Percentiles rank a stretch among this genome's conserved stretches.
These are phyloP conservation scores for Dolichoris vasculosae DNA, from an alignment of 1,140 invertebrate species.

Conservation along the genomic window DNA sequence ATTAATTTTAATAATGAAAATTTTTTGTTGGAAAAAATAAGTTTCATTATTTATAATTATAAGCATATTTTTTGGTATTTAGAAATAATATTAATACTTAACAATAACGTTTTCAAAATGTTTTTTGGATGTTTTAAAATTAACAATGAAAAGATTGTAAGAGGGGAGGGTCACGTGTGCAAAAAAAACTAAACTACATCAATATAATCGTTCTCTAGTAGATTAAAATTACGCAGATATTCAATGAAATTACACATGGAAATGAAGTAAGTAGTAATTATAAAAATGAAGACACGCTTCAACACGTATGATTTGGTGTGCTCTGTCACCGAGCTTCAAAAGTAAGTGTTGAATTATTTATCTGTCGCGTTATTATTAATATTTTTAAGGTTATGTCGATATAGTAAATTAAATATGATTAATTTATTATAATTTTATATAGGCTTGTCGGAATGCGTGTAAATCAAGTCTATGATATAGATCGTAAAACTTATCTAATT, in stretches of 20 bases:
- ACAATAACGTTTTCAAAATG: background rate
- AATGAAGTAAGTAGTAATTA: slow-evolving; percentile 12
- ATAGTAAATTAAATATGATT: slow-evolving; percentile 19
- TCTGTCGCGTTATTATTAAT: background rate
- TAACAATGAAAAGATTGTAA: background rate
- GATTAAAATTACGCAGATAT: background rate
- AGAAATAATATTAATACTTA: no score
- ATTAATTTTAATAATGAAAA: background rate
- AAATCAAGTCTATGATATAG: slow-evolving; percentile 98
- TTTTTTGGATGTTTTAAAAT: background rate
- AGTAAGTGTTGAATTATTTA: slow-evolving; percentile 75
- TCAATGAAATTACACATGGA: background rate
- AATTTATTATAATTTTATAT: slow-evolving; percentile 60
- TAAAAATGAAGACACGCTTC: slow-evolving; percentile 92
- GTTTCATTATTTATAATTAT: no score
- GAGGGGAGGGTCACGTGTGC: background rate
- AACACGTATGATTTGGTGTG: slow-evolving; percentile 93
- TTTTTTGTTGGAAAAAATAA: no score
- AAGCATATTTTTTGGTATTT: no score
- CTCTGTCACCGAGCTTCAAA: slow-evolving; percentile 88
- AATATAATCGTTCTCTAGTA: background rate
- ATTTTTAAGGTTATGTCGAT: slow-evolving; percentile 34
- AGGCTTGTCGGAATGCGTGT: slow-evolving; percentile 94
- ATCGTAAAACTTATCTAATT: slow-evolving; percentile 97
- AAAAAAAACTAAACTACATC: background rate